Conservation (phyloP, 2,888 invertebrate species). For the Athripsodes cinereus region DNA sequence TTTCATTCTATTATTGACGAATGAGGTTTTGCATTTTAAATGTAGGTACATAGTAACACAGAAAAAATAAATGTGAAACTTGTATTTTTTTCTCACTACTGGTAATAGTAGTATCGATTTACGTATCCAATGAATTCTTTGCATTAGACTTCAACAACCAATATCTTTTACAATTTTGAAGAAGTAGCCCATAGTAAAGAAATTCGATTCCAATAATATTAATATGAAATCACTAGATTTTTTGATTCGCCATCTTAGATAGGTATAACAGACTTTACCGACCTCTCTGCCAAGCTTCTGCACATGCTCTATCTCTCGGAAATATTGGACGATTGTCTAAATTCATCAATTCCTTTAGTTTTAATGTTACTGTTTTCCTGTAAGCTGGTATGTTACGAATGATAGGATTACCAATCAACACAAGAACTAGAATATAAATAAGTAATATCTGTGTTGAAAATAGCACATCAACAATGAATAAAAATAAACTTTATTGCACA, state of each 20-base stretch:
- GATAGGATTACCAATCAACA: slow-evolving; percentile 84
- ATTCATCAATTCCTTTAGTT: slow-evolving; percentile 70
- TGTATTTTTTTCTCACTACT: no score
- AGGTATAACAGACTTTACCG: neutral
- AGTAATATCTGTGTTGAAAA: no score
- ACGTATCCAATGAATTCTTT: no score
- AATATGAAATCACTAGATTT: neutral
- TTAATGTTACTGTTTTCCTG: slow-evolving; percentile 70
- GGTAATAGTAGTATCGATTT: no score
- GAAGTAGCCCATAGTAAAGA: neutral
- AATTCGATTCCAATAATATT: neutral
- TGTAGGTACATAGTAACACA: no score
- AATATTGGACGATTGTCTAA: slow-evolving; percentile 90
- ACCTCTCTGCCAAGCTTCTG: slow-evolving; percentile 80
- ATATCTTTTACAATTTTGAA: no score
- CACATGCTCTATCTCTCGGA: slow-evolving; percentile 83
- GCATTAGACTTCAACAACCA: no score
- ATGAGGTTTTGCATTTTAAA: no score
- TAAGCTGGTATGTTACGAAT: slow-evolving; percentile 77
- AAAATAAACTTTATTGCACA: no score
- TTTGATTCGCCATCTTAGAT: neutral
- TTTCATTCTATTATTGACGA: no score
- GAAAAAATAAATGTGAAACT: no score
- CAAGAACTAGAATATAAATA: slow-evolving; percentile 53
- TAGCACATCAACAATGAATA: neutral